phyloP scores from a whole-genome alignment of 1,140 invertebrate species.

The Camponotus floridanus region DNA sequence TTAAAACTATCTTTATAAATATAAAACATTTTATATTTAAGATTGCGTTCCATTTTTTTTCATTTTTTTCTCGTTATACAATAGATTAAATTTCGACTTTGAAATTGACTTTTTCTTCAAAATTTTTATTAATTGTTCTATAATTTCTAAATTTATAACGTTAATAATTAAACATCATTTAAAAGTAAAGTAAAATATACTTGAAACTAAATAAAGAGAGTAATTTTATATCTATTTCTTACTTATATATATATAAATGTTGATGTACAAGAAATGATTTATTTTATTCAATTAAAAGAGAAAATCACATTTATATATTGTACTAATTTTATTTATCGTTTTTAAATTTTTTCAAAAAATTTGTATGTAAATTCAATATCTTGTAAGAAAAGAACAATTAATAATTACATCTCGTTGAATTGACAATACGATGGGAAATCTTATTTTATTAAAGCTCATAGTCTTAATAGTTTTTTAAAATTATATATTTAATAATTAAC shows the following conservation, averaged over 20 bases:
- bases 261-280: neutral
- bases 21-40: neutral
- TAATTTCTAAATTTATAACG: neutral
- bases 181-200: neutral
- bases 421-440: constrained; percentile 4
- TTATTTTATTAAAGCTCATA: constrained; percentile 5
- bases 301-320: neutral
- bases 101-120: neutral
- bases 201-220: neutral
- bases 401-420: constrained; percentile 30
- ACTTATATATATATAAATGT: neutral
- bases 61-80: neutral
- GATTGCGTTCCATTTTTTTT: neutral
- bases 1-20: neutral
- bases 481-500: neutral
- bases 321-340: constrained; percentile 16
- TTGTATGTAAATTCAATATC: neutral
- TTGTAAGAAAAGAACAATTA: constrained; percentile 11
- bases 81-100: neutral
- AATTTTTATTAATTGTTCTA: neutral
- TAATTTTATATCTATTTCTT: neutral
- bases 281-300: constrained; percentile 6
- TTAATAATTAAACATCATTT: neutral
- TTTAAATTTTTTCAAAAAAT: neutral
- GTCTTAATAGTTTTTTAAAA: neutral